Conservation (phyloP, 1,140 invertebrate genomes). For the Bombus affinis region DNA sequence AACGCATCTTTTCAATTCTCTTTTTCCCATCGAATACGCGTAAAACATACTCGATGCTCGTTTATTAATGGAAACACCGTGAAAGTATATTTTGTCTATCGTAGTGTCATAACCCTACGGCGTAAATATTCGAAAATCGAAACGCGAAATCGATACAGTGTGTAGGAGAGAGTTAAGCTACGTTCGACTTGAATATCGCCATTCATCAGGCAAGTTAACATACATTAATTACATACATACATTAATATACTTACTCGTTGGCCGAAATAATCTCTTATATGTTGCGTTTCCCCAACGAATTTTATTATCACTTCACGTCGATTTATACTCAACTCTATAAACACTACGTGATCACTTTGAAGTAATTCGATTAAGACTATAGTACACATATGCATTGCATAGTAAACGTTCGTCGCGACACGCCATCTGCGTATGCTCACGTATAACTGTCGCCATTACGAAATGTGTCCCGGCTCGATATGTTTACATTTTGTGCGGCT, state of each 20-base stretch:
- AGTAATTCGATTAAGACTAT: not conserved
- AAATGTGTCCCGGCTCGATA: conserved; percentile 45
- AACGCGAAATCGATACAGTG: conserved; percentile 15
- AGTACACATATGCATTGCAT: not conserved
- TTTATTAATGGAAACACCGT: conserved; percentile 46
- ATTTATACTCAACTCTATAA: not conserved
- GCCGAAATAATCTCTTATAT: not conserved
- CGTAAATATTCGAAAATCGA: not conserved
- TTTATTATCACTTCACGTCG: not conserved
- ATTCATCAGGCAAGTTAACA: not conserved
- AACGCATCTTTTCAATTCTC: conserved; percentile 48
- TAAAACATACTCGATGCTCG: conserved; percentile 29
- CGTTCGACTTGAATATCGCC: conserved; percentile 3
- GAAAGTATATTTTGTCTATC: conserved; percentile 63
- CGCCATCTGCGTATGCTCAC: not conserved
- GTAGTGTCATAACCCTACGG: conserved; percentile 25
- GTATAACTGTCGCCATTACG: not conserved
- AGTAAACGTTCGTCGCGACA: not conserved
- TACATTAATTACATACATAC: not conserved
- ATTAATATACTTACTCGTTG: conserved; percentile 27
- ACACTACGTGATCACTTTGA: not conserved
- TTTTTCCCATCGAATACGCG: conserved; percentile 12
- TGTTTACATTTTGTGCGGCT: conserved; percentile 20
- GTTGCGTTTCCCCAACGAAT: not conserved
- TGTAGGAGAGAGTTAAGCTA: conserved; percentile 26